These are phyloP conservation scores for Staurois parvus DNA, from an alignment of 2,797 vertebrate species.

Conservation along the genomic window DNA sequence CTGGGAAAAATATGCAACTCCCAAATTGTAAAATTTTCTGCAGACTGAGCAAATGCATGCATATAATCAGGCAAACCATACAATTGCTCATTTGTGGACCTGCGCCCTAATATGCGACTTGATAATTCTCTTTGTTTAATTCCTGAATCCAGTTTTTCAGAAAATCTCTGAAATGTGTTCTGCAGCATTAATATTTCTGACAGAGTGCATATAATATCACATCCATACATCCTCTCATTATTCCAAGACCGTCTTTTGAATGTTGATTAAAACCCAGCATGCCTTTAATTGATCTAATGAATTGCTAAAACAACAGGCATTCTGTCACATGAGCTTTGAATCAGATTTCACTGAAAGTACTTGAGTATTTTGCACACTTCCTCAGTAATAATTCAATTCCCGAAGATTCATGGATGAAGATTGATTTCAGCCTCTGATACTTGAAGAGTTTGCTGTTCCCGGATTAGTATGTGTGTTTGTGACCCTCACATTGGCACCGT, in stretches of 20 bases:
- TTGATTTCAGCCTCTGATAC: constrained; percentile 18
- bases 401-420: constrained; percentile 15
- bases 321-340: constrained; percentile 4
- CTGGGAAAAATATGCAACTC: no score
- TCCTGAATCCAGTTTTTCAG: not conserved
- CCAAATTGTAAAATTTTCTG: no score
- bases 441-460: not conserved
- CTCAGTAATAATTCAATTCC: constrained; percentile 27
- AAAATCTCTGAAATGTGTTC: not conserved
- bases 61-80: no score
- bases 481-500: constrained; percentile 16
- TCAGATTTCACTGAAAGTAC: constrained; percentile 11
- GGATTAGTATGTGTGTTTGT: constrained; percentile 31
- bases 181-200: not conserved
- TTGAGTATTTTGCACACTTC: constrained; percentile 1
- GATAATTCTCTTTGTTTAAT: no score
- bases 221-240: constrained; percentile 6
- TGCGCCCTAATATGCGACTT: no score
- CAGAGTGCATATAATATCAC: not conserved
- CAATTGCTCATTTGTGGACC: no score
- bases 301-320: constrained; percentile 29
- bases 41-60: no score
- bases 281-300: constrained; percentile 49
- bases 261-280: constrained; percentile 33
- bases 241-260: constrained; percentile 8